Evolutionary conservation across 2,888 invertebrate genomes (phyloP).

Genomic region (Netelia inedita): DNA sequence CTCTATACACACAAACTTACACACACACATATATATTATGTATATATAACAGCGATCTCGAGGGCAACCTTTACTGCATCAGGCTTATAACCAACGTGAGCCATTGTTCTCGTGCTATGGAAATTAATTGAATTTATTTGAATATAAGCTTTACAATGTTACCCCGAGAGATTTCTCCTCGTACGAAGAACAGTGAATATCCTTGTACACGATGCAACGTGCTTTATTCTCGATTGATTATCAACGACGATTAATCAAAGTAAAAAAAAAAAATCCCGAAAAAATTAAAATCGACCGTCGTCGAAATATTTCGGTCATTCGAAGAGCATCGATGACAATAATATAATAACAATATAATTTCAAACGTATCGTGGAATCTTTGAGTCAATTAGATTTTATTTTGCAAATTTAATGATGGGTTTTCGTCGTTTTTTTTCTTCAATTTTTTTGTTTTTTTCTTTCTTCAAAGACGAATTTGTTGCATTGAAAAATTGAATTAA

Average conservation of each 20-base stretch:
- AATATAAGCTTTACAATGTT: slow-evolving; percentile 77
- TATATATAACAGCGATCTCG: slow-evolving; percentile 39
- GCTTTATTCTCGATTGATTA: slow-evolving; percentile 30
- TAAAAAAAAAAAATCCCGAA: slow-evolving; percentile 22
- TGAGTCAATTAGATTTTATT: no score
- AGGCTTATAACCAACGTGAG: slow-evolving; percentile 63
- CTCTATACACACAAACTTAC: slow-evolving; percentile 4
- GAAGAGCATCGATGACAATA: no score
- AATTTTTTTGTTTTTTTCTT: no score
- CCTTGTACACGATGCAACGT: slow-evolving; percentile 18
- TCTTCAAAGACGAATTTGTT: slow-evolving; percentile 18
- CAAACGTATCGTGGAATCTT: no score
- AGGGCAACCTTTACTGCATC: slow-evolving; percentile 51
- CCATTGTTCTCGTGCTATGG: slow-evolving; percentile 84
- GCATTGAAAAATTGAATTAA: slow-evolving; percentile 22
- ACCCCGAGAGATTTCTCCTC: slow-evolving; percentile 48
- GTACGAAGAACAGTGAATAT: slow-evolving; percentile 28
- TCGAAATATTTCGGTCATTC: no score
- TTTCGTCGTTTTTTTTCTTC: slow-evolving; percentile 4
- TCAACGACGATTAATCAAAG: background rate
- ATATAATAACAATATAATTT: no score
- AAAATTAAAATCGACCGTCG: background rate
- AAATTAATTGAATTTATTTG: slow-evolving; percentile 85
- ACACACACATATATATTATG: slow-evolving; percentile 37
- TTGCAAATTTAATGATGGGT: no score